A percentile compares a stretch with the other conserved stretches of the same genome.
phyloP scores from a whole-genome alignment of 2,888 invertebrate species.

The Microplitis deprimator region DNA sequence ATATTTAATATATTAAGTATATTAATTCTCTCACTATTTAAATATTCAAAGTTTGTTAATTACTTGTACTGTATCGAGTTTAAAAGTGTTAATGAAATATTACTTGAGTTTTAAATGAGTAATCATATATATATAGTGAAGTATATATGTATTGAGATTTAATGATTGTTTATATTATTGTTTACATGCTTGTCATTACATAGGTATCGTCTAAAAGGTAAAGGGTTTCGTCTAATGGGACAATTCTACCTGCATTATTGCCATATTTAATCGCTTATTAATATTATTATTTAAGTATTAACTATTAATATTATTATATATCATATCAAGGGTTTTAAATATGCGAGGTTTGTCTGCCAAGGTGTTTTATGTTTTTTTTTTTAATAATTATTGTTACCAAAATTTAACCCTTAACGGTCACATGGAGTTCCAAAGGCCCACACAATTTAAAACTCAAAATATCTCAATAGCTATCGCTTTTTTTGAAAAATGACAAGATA shows the following conservation, averaged over 20 bases:
- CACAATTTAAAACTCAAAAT: no score
- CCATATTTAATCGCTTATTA: conserved; percentile 42
- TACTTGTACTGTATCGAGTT: no score
- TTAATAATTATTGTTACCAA: neutral
- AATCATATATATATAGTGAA: neutral
- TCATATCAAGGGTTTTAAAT: conserved; percentile 53
- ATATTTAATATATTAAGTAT: no score
- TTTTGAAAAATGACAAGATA: no score
- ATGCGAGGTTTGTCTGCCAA: conserved; percentile 56
- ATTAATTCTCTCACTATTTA: no score
- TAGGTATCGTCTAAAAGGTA: conserved; percentile 56
- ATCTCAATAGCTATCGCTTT: no score
- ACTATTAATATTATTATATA: conserved; percentile 13
- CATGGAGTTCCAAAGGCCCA: no score
- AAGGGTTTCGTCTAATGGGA: conserved; percentile 54
- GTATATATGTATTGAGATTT: neutral
- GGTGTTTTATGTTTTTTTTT: conserved; percentile 47
- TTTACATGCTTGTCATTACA: conserved; percentile 55
- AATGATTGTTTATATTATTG: conserved; percentile 24
- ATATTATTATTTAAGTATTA: neutral
- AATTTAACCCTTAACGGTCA: no score
- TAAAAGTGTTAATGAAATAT: neutral
- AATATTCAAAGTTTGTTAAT: no score
- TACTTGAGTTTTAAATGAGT: neutral
- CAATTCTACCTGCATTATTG: conserved; percentile 55